Conservation (phyloP, 2,113 vertebrate species). For the Pomatostomus ruficeps region DNA sequence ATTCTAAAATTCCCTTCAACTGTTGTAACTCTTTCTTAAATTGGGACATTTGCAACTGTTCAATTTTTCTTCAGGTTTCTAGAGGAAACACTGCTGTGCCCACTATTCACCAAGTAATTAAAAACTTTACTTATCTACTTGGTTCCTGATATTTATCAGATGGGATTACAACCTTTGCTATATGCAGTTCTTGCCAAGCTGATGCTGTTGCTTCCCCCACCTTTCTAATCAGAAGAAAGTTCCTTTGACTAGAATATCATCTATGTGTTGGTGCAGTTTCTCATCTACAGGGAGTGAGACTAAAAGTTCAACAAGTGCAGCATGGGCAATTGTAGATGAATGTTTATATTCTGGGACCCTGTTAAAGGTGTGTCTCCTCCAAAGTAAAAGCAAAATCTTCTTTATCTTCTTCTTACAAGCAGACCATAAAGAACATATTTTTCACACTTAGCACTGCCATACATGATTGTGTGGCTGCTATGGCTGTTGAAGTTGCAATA, state of each 20-base stretch:
- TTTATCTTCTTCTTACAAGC: not conserved
- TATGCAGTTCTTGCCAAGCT: not conserved
- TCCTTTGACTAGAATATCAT: not conserved
- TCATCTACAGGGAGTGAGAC: not conserved
- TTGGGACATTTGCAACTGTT: not conserved
- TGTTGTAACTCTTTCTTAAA: not conserved
- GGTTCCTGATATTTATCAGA: not conserved
- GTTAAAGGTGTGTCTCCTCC: not conserved
- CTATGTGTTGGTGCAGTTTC: not conserved
- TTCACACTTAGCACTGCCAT: not conserved
- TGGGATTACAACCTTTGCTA: not conserved
- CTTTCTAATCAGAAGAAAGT: not conserved
- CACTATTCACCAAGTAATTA: not conserved
- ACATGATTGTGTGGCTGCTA: rapidly evolving
- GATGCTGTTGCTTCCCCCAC: not conserved
- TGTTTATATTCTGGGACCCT: not conserved
- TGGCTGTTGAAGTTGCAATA: not conserved
- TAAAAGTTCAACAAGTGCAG: not conserved
- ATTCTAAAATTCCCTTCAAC: not conserved
- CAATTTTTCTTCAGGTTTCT: not conserved
- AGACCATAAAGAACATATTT: not conserved
- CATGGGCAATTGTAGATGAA: not conserved
- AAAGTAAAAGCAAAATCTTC: not conserved
- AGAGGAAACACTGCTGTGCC: not conserved
- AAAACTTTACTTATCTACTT: not conserved